phyloP scores from a whole-genome alignment of 2,797 vertebrate genomes.

The Melanogrammus aeglefinus region DNA sequence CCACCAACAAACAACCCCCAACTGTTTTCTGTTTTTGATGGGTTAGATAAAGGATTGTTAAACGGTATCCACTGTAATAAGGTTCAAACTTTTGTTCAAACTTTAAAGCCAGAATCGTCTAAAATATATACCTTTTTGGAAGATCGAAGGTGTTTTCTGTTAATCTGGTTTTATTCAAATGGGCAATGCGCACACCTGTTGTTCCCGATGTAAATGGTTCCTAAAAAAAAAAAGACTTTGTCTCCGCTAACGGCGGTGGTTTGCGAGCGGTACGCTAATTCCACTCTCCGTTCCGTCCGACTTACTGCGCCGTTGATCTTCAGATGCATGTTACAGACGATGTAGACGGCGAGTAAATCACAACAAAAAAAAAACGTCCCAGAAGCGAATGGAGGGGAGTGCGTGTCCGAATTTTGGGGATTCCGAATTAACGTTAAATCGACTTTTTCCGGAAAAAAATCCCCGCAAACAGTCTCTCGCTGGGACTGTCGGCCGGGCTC shows the following conservation, averaged over 20 bases:
- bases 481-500: background rate
- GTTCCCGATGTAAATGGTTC: background rate
- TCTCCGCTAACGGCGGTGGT: background rate
- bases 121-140: background rate
- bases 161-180: background rate
- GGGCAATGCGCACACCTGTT: background rate
- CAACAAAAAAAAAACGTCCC: too few relatives aligned
- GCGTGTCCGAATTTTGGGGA: too few relatives aligned
- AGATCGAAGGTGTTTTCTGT: background rate
- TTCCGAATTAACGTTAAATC: too few relatives aligned
- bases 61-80: background rate
- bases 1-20: slow-evolving; percentile 8
- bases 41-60: slow-evolving; percentile 48
- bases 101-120: background rate
- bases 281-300: background rate
- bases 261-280: background rate
- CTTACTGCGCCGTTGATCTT: background rate
- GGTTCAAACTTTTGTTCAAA: background rate
- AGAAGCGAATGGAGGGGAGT: too few relatives aligned
- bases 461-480: too few relatives aligned
- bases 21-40: slow-evolving; percentile 61
- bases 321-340: background rate
- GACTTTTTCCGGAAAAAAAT: too few relatives aligned
- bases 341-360: too few relatives aligned
- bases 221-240: background rate